Conservation (phyloP, 1,140 invertebrate genomes). For the Papilio helenus region DNA sequence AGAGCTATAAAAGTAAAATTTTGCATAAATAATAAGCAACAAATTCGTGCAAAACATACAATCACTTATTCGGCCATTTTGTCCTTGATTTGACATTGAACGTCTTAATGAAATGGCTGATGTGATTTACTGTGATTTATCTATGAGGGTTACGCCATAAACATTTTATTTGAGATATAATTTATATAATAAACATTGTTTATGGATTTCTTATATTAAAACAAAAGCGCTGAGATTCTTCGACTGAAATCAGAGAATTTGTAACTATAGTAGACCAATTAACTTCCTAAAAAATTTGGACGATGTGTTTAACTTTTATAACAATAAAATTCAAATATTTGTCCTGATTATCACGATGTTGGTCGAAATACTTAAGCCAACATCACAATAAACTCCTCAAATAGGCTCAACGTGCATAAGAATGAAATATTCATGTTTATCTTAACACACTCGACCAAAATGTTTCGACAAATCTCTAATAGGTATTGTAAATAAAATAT, state of each 20-base stretch:
- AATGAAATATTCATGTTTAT: constrained; percentile 64
- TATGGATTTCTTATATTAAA: not conserved
- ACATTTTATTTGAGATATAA: constrained; percentile 53
- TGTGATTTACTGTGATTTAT: constrained; percentile 28
- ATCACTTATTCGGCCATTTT: constrained; percentile 29
- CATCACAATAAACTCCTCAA: constrained; percentile 62
- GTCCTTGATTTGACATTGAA: constrained; percentile 35
- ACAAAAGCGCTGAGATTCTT: not conserved
- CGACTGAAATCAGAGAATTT: not conserved
- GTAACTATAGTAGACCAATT: not conserved
- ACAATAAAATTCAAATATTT: constrained; percentile 35
- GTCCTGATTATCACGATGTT: constrained; percentile 27
- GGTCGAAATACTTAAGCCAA: constrained; percentile 37
- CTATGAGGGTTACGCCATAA: constrained; percentile 45
- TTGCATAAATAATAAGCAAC: constrained; percentile 16
- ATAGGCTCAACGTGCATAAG: constrained; percentile 52
- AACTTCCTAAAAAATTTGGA: not conserved
- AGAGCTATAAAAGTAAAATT: constrained; percentile 21
- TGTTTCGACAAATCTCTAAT: constrained; percentile 80
- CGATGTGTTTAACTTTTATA: constrained; percentile 7
- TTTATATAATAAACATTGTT: constrained; percentile 40
- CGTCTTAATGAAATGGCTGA: constrained; percentile 41
- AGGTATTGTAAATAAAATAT: constrained; percentile 80
- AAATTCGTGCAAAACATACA: not conserved
- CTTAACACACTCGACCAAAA: constrained; percentile 74